Conservation (phyloP, 2,888 invertebrate genomes). For the Theodoxus fluviatilis region DNA sequence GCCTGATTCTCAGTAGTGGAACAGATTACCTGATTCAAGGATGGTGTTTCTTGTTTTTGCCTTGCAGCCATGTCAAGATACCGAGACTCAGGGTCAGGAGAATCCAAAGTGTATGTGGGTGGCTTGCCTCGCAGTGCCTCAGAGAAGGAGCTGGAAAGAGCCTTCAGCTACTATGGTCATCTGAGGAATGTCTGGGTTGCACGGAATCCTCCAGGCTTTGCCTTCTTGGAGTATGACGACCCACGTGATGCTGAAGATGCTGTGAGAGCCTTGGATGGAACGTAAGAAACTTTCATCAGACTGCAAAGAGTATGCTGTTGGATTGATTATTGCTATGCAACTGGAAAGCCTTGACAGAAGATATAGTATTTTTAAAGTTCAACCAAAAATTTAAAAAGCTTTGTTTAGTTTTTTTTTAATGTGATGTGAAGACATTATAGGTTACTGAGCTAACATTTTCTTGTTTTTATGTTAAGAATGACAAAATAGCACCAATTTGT, state of each 20-base stretch:
- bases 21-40: no score
- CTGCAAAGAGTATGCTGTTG: no score
- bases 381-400: no score
- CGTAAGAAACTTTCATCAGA: conserved; percentile 51
- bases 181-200: conserved; percentile 93
- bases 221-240: conserved; percentile 67
- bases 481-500: no score
- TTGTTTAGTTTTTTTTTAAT: no score
- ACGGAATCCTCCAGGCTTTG: conserved; percentile 82
- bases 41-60: background rate
- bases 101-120: conserved; percentile 85
- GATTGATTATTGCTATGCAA: no score
- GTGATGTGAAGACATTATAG: no score
- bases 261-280: conserved; percentile 65
- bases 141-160: conserved; percentile 84
- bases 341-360: no score
- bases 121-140: conserved; percentile 89
- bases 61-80: conserved; percentile 36
- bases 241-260: conserved; percentile 66
- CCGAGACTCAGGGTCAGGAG: conserved; percentile 37
- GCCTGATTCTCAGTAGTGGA: no score
- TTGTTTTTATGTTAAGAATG: no score
- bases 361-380: no score
- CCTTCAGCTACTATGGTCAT: conserved; percentile 87
- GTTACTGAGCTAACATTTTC: no score